Conservation (phyloP, 2,113 vertebrate species). For the Forbesichthys agassizii region DNA sequence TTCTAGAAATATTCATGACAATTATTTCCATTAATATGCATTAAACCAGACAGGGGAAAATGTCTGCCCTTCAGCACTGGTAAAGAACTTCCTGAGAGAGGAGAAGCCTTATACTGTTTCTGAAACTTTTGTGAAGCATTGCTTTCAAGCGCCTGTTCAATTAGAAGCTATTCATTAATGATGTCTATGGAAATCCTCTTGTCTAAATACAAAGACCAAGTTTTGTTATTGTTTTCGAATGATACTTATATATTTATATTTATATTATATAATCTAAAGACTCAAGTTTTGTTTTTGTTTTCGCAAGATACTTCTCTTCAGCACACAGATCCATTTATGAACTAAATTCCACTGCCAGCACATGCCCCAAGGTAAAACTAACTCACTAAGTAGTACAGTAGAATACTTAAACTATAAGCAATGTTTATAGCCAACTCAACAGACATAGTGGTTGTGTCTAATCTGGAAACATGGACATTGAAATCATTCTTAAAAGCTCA, state of each 20-base stretch:
- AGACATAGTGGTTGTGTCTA: too few species aligned
- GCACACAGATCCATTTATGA: neutral
- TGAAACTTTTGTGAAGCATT: neutral
- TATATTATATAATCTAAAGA: too few species aligned
- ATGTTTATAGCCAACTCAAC: neutral
- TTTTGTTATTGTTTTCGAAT: too few species aligned
- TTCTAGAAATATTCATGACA: neutral
- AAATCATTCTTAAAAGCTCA: neutral
- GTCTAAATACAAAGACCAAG: slow-evolving; percentile 1
- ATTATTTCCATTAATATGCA: slow-evolving; percentile 7
- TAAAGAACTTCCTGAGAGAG: slow-evolving; percentile 4
- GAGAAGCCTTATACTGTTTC: neutral
- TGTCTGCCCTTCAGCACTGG: neutral
- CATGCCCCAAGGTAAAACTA: neutral
- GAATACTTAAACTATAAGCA: neutral
- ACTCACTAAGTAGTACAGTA: neutral
- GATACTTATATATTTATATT: too few species aligned
- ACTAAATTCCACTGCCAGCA: neutral
- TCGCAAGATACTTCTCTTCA: too few species aligned
- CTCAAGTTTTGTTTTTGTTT: too few species aligned
- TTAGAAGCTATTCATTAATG: neutral
- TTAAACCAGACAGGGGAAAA: slow-evolving; percentile 16
- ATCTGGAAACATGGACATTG: neutral
- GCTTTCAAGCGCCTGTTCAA: neutral
- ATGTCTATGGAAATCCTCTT: neutral